These are phyloP conservation scores for Adelges cooleyi DNA, from an alignment of 1,140 invertebrate species.

Conservation along the genomic window DNA sequence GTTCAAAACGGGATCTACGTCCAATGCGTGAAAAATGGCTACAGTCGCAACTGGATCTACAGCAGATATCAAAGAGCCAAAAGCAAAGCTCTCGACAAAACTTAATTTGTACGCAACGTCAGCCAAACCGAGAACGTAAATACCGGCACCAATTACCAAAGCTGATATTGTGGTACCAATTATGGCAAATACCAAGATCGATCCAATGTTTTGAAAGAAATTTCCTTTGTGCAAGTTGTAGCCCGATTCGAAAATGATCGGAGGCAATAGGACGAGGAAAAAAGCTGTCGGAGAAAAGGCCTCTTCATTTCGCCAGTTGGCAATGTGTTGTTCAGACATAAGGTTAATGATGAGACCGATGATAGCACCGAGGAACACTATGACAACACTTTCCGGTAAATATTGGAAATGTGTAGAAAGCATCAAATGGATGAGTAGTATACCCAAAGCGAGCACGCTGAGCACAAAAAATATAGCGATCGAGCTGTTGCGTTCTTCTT, in stretches of 20 bases:
- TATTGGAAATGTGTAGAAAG: slow-evolving; percentile 92
- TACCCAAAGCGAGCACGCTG: slow-evolving; percentile 81
- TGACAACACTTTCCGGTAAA: slow-evolving; percentile 93
- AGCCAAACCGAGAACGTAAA: slow-evolving; percentile 84
- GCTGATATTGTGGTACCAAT: slow-evolving; percentile 93
- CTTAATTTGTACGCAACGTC: slow-evolving; percentile 79
- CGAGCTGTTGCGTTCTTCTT: slow-evolving; percentile 90
- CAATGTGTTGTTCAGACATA: slow-evolving; percentile 77
- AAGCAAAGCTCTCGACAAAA: slow-evolving; percentile 96
- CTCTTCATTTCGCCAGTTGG: slow-evolving; percentile 92
- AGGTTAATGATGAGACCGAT: slow-evolving; percentile 86
- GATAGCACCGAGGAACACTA: slow-evolving; percentile 84
- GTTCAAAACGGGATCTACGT: slow-evolving; percentile 90
- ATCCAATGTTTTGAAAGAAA: slow-evolving; percentile 97
- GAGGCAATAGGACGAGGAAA: slow-evolving; percentile 90
- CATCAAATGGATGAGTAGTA: slow-evolving; percentile 87
- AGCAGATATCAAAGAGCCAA: slow-evolving; percentile 95
- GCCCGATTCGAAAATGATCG: slow-evolving; percentile 97
- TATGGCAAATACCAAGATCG: slow-evolving; percentile 89
- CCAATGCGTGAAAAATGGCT: slow-evolving; percentile 94
- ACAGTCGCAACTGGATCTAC: slow-evolving; percentile 97
- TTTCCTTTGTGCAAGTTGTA: slow-evolving; percentile 98
- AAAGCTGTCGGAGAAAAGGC: slow-evolving; percentile 95
- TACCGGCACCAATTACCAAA: slow-evolving; percentile 82
- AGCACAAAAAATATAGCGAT: slow-evolving; percentile 95